Evolutionary conservation across 2,888 invertebrate species (phyloP).

Genomic region (Tenthredo notha): DNA sequence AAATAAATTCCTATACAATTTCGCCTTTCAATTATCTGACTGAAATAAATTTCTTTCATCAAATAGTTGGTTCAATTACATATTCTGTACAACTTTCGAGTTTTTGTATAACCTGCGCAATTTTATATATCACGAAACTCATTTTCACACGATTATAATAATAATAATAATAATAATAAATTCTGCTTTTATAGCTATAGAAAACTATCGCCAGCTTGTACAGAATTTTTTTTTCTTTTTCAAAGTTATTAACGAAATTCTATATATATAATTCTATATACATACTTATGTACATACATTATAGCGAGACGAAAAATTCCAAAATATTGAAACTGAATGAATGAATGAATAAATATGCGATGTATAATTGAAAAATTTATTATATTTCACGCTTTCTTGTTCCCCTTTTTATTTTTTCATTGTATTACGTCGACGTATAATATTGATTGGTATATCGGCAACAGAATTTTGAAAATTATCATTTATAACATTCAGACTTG

Average conservation of each 20-base stretch:
- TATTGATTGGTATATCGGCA: too few relatives aligned
- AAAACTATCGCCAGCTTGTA: too few relatives aligned
- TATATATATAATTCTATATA: too few relatives aligned
- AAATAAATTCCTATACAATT: background rate
- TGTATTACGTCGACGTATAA: too few relatives aligned
- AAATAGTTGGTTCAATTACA: background rate
- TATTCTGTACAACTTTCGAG: background rate
- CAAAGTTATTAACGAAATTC: too few relatives aligned
- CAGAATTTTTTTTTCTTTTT: too few relatives aligned
- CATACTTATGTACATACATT: background rate
- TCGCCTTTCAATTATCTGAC: conserved; percentile 32
- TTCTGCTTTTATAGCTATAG: background rate
- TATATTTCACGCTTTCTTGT: background rate
- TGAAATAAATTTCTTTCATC: conserved; percentile 7
- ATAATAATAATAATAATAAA: background rate
- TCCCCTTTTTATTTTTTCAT: background rate
- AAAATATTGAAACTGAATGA: too few relatives aligned
- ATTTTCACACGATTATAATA: background rate
- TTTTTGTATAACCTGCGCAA: background rate
- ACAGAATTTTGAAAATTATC: too few relatives aligned
- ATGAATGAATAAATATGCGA: too few relatives aligned
- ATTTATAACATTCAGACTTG: too few relatives aligned
- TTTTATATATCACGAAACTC: background rate
- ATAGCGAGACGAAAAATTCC: too few relatives aligned
- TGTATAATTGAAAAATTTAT: background rate